Evolutionary conservation across 2,888 invertebrate species (phyloP).

Genomic region (Diplolepis rosae): DNA sequence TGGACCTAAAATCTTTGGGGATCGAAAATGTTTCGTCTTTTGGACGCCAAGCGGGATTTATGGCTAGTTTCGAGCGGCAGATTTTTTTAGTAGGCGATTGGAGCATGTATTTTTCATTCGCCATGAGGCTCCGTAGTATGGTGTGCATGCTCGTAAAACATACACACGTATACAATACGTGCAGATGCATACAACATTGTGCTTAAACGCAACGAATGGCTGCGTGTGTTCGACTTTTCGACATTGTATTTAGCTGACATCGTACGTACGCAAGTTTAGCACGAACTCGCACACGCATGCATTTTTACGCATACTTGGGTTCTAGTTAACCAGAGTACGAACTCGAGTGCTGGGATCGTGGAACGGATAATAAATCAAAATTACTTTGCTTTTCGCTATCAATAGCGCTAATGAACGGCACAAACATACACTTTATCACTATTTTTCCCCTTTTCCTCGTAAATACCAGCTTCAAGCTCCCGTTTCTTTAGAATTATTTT

Average conservation of each 20-base stretch:
- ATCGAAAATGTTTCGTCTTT: not conserved
- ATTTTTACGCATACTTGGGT: constrained; percentile 25
- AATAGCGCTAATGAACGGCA: not conserved
- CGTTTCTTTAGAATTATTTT: constrained; percentile 8
- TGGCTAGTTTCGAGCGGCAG: constrained; percentile 2
- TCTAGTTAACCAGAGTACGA: not conserved
- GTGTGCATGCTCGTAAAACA: constrained; percentile 26
- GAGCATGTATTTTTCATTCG: constrained; percentile 33
- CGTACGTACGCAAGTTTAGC: not conserved
- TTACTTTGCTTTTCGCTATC: constrained; percentile 6
- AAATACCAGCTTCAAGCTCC: not conserved
- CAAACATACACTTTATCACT: constrained; percentile 7
- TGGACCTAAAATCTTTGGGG: not conserved
- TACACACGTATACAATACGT: constrained; percentile 37
- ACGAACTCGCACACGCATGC: constrained; percentile 8
- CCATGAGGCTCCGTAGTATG: constrained; percentile 30
- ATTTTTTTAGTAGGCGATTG: constrained; percentile 19
- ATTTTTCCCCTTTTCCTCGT: constrained; percentile 7
- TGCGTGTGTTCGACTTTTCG: constrained; percentile 10
- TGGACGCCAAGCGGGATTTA: not conserved
- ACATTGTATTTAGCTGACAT: constrained; percentile 18
- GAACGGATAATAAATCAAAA: constrained; percentile 28
- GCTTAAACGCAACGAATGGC: constrained; percentile 16
- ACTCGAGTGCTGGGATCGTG: constrained; percentile 1
- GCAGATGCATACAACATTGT: constrained; percentile 33